phyloP scores from a whole-genome alignment of 2,797 vertebrate genomes.

The Zenarchopterus dispar region DNA sequence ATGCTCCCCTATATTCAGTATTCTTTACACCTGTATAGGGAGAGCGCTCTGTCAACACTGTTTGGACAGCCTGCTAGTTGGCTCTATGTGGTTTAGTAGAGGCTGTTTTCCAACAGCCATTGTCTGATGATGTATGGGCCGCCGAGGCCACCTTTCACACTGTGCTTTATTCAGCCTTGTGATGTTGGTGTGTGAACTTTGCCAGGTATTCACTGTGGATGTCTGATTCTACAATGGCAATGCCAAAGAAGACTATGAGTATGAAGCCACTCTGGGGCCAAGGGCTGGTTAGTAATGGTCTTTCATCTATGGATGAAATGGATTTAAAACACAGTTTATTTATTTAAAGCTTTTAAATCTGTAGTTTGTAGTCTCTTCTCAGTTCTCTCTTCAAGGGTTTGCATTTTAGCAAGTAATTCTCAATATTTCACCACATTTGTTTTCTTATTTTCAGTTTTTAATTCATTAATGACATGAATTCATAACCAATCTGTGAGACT shows the following conservation, averaged over 20 bases:
- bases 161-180: slow-evolving; percentile 57
- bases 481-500: not conserved
- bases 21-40: slow-evolving; percentile 54
- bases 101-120: slow-evolving; percentile 65
- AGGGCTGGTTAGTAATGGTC: slow-evolving; percentile 17
- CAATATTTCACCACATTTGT: not conserved
- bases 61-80: slow-evolving; percentile 60
- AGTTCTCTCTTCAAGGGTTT: not conserved
- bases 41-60: slow-evolving; percentile 44
- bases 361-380: not conserved
- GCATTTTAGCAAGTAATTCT: not conserved
- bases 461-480: slow-evolving; percentile 4
- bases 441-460: not conserved
- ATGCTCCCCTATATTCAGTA: slow-evolving; percentile 41
- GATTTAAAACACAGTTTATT: slow-evolving; percentile 9
- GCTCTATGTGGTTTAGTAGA: slow-evolving; percentile 45
- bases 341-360: slow-evolving; percentile 13
- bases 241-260: slow-evolving; percentile 31
- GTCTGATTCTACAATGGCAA: slow-evolving; percentile 47
- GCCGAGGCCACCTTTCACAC: slow-evolving; percentile 62
- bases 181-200: slow-evolving; percentile 52
- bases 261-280: slow-evolving; percentile 20
- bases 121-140: slow-evolving; percentile 74
- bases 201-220: slow-evolving; percentile 48
- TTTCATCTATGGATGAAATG: slow-evolving; percentile 8